phyloP scores from a whole-genome alignment of 2,113 vertebrate genomes.

The Ceyx margarethae region DNA sequence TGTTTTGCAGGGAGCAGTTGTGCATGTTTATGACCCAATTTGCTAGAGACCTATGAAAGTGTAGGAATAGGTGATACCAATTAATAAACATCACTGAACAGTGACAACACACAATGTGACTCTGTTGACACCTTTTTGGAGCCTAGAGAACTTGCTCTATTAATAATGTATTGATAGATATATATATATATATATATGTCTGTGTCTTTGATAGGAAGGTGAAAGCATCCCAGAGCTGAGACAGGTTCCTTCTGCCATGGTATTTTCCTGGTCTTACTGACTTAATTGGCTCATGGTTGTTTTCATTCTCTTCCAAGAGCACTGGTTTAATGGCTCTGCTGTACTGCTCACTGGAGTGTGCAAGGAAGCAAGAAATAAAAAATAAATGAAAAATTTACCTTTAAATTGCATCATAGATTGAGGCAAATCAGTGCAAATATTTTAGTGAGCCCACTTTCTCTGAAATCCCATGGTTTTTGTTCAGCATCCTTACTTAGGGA shows the following conservation, averaged over 20 bases:
- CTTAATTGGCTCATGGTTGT: background rate
- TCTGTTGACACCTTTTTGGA: background rate
- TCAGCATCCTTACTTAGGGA: background rate
- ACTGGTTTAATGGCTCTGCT: background rate
- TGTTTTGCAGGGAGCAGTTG: background rate
- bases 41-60: background rate
- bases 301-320: constrained; percentile 10
- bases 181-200: background rate
- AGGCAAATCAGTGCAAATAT: background rate
- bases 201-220: background rate
- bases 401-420: constrained; percentile 1
- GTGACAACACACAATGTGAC: background rate
- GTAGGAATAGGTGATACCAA: background rate
- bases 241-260: background rate
- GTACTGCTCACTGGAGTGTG: background rate
- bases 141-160: background rate
- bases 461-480: background rate
- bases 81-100: background rate
- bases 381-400: background rate
- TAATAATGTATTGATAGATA: background rate
- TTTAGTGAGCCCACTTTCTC: background rate
- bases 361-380: background rate
- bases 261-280: background rate
- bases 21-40: background rate
- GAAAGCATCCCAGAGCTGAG: background rate